Percentiles rank a stretch among this genome's conserved stretches.
These are phyloP conservation scores for Lutraria rhynchaena DNA, from an alignment of 1,140 invertebrate genomes.

Conservation along the genomic window DNA sequence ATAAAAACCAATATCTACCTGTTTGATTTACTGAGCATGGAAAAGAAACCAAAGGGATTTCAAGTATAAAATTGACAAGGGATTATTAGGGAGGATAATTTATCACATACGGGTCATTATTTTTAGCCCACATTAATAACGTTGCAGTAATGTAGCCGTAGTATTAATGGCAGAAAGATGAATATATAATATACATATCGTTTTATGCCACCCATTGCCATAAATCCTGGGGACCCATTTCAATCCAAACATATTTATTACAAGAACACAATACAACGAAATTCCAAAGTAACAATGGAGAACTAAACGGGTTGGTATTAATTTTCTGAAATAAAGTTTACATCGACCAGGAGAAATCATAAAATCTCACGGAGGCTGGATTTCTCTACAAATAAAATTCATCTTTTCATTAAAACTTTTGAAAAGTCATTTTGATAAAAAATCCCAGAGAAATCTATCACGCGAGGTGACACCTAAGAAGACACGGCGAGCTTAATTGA, in stretches of 20 bases:
- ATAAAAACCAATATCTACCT: no score
- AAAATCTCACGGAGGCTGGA: slow-evolving; percentile 44
- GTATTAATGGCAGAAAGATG: slow-evolving; percentile 29
- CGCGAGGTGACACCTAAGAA: slow-evolving; percentile 4
- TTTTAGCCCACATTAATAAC: slow-evolving; percentile 27
- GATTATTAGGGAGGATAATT: slow-evolving; percentile 57
- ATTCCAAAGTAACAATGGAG: slow-evolving; percentile 50
- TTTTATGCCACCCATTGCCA: slow-evolving; percentile 51
- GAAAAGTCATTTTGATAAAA: slow-evolving; percentile 22
- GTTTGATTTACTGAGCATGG: no score
- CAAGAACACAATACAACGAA: slow-evolving; percentile 41
- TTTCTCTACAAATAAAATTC: slow-evolving; percentile 32
- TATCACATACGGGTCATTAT: slow-evolving; percentile 23
- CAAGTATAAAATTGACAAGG: slow-evolving; percentile 50
- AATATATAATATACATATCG: slow-evolving; percentile 60
- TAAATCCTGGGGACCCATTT: slow-evolving; percentile 49
- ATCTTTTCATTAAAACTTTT: not conserved
- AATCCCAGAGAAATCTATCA: not conserved
- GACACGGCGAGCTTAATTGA: no score
- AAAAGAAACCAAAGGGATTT: not conserved
- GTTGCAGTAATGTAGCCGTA: not conserved
- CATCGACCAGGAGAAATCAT: not conserved
- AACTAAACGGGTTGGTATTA: slow-evolving; percentile 25
- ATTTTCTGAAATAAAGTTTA: slow-evolving; percentile 53
- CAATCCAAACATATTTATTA: slow-evolving; percentile 58